Percentiles rank a stretch among this genome's conserved stretches.
phyloP scores from a whole-genome alignment of 2,113 vertebrate genomes.

The zebrafish (Danio rerio) region GRCz12tu NC_133185.1:9208501-9209000 shows the following conservation, averaged over 20 bases:
- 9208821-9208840: too few species aligned
- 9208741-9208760: background rate
- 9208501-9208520: background rate
- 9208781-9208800: background rate
- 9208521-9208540: background rate
- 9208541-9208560: background rate
- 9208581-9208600: background rate
- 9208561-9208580: background rate
- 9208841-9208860: too few species aligned
- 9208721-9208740: background rate
- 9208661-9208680: background rate
- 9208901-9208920: too few species aligned
- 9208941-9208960: too few species aligned
- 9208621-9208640: background rate
- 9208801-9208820: too few species aligned
- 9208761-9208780: background rate
- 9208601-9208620: accelerated
- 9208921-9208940: too few species aligned
- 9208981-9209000: too few species aligned
- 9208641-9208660: background rate
- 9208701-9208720: background rate
- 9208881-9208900: too few species aligned
- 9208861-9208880: too few species aligned
- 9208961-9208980: too few species aligned
- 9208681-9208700: background rate